Percentiles rank a stretch among this genome's conserved stretches.
Conservation (phyloP, 2,888 invertebrate genomes). For the Itoplectis maculator region DNA sequence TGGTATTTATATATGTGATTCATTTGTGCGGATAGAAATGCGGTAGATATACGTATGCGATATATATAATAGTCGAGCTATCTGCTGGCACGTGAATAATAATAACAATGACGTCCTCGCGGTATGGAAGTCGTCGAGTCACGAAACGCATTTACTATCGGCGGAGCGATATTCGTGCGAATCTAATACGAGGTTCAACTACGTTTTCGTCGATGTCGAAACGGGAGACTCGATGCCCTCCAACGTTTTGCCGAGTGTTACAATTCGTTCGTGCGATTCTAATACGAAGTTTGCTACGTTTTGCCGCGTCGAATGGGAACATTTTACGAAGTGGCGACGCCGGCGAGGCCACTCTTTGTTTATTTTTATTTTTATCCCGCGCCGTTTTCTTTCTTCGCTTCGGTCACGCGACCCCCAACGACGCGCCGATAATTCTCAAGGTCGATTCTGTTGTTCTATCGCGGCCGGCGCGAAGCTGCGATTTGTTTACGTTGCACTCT, state of each 20-base stretch:
- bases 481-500: too few relatives aligned
- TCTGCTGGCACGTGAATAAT: background rate
- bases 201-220: background rate
- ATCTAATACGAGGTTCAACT: background rate
- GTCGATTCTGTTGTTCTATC: background rate
- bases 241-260: background rate
- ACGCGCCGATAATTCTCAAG: background rate
- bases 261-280: too few relatives aligned
- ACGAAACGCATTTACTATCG: slow-evolving; percentile 2
- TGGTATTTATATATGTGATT: background rate
- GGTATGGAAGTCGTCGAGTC: background rate
- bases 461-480: too few relatives aligned
- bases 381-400: background rate
- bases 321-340: too few relatives aligned
- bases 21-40: too few relatives aligned
- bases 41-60: background rate
- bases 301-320: too few relatives aligned
- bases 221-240: background rate
- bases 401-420: background rate
- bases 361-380: slow-evolving; percentile 2
- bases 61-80: background rate
- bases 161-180: background rate
- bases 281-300: too few relatives aligned
- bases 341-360: background rate
- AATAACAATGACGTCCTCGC: background rate